Percentiles rank a stretch among this genome's conserved stretches.
phyloP scores from a whole-genome alignment of 2,113 vertebrate species.

The Struthio camelus region DNA sequence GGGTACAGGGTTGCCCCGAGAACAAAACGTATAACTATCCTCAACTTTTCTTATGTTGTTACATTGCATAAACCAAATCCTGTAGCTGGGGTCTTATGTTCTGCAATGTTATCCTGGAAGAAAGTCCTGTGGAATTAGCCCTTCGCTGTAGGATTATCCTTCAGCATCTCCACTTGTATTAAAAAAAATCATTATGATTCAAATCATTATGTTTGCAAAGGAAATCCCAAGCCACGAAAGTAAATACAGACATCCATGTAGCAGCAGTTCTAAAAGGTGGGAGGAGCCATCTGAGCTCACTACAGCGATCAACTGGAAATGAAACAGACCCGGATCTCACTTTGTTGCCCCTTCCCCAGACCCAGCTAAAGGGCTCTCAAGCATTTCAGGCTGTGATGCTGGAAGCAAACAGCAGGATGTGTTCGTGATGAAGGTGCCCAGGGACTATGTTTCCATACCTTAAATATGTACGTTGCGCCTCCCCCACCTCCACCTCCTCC shows the following conservation, averaged over 20 bases:
- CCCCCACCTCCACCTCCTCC: slow-evolving; percentile 95
- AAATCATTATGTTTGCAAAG: no score
- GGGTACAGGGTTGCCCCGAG: neutral
- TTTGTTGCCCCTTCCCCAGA: neutral
- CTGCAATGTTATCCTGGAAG: neutral
- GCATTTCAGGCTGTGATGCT: neutral
- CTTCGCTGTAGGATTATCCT: neutral
- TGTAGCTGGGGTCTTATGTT: neutral
- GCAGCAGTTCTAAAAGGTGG: neutral
- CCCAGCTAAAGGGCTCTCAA: neutral
- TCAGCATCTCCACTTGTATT: neutral
- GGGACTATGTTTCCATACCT: slow-evolving; percentile 76
- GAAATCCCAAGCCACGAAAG: neutral
- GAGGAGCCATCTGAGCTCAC: neutral
- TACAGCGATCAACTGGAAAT: neutral
- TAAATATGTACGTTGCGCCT: slow-evolving; percentile 95
- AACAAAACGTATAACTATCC: neutral
- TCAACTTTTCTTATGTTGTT: neutral
- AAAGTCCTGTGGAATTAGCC: neutral
- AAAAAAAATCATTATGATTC: neutral
- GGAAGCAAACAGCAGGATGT: neutral
- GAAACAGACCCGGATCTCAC: accelerated
- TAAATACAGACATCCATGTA: neutral
- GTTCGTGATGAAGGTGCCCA: neutral
- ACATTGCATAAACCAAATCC: neutral